Percentiles rank a stretch among this genome's conserved stretches.
Evolutionary conservation across 2,113 vertebrate genomes (phyloP).

Genomic region (Raja brachyura): DNA sequence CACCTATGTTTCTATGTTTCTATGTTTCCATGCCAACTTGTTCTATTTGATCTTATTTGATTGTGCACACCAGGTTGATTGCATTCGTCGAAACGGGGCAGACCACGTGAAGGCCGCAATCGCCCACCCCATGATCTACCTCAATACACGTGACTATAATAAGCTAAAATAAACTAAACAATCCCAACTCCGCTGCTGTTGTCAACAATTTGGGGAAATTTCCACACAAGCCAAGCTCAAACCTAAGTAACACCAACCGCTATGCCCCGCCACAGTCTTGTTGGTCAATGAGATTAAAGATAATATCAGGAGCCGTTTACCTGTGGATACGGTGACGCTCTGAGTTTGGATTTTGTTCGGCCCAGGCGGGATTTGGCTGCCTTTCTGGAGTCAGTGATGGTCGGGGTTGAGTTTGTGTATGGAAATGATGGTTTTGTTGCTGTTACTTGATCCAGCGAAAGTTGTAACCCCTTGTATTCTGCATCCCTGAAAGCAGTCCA

Average conservation of each 20-base stretch:
- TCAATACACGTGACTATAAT: too few relatives aligned
- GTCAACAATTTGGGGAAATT: background rate
- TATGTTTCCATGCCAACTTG: too few relatives aligned
- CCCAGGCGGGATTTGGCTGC: slow-evolving; percentile 69
- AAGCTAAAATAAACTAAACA: background rate
- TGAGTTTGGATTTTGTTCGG: slow-evolving; percentile 76
- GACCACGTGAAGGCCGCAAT: too few relatives aligned
- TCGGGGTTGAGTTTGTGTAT: slow-evolving; percentile 68
- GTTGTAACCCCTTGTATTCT: slow-evolving; percentile 92
- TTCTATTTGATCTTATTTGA: too few relatives aligned
- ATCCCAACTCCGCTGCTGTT: background rate
- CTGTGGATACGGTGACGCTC: slow-evolving; percentile 89
- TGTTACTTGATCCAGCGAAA: slow-evolving; percentile 87
- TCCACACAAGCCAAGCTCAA: background rate
- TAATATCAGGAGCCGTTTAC: slow-evolving; percentile 51
- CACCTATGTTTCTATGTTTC: too few relatives aligned
- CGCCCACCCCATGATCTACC: too few relatives aligned
- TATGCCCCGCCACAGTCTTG: background rate
- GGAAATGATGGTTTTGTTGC: slow-evolving; percentile 76
- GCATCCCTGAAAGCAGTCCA: slow-evolving; percentile 68
- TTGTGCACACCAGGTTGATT: too few relatives aligned
- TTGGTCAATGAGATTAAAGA: background rate
- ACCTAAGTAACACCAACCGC: background rate
- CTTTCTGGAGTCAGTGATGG: slow-evolving; percentile 70
- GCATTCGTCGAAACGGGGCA: too few relatives aligned